A percentile compares a stretch with the other conserved stretches of the same genome.
Conservation (phyloP, 2,888 invertebrate genomes). For the Drosophila robusta region DNA sequence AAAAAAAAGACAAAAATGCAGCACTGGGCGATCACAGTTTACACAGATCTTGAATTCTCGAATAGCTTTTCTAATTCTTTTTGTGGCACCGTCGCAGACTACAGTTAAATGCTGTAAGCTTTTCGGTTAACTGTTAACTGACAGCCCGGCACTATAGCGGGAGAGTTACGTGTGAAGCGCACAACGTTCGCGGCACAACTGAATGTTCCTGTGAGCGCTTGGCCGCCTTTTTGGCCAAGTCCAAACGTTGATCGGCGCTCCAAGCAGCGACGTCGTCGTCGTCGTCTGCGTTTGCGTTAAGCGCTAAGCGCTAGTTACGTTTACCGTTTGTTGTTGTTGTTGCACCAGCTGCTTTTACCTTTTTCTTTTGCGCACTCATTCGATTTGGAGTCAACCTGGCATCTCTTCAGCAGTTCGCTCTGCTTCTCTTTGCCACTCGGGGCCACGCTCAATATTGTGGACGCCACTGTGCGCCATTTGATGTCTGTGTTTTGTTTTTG, state of each 20-base stretch:
- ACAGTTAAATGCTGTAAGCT: slow-evolving; percentile 42
- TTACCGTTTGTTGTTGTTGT: slow-evolving; percentile 57
- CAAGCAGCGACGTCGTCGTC: slow-evolving; percentile 21
- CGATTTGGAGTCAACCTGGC: slow-evolving; percentile 29
- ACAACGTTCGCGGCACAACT: slow-evolving; percentile 84
- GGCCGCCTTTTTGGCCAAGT: slow-evolving; percentile 81
- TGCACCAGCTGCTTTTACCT: slow-evolving; percentile 69
- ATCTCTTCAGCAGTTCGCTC: slow-evolving; percentile 38
- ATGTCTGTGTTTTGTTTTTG: slow-evolving; percentile 38
- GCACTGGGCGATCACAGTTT: slow-evolving; percentile 9
- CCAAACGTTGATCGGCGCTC: slow-evolving; percentile 39
- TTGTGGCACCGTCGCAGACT: slow-evolving; percentile 30
- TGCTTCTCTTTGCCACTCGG: slow-evolving; percentile 17
- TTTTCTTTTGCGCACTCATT: slow-evolving; percentile 70
- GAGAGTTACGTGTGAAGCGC: slow-evolving; percentile 81
- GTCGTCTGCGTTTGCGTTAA: slow-evolving; percentile 36
- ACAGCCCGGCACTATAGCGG: slow-evolving; percentile 31
- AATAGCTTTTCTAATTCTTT: slow-evolving; percentile 40
- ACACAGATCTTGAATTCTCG: slow-evolving; percentile 22
- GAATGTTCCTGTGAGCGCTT: slow-evolving; percentile 78
- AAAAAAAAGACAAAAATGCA: slow-evolving; percentile 17
- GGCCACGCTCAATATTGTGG: slow-evolving; percentile 26
- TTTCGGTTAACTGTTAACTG: slow-evolving; percentile 23
- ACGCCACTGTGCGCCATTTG: slow-evolving; percentile 67
- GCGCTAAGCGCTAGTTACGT: slow-evolving; percentile 53